phyloP scores from a whole-genome alignment of 2,797 vertebrate genomes.

The Coreius guichenoti region DNA sequence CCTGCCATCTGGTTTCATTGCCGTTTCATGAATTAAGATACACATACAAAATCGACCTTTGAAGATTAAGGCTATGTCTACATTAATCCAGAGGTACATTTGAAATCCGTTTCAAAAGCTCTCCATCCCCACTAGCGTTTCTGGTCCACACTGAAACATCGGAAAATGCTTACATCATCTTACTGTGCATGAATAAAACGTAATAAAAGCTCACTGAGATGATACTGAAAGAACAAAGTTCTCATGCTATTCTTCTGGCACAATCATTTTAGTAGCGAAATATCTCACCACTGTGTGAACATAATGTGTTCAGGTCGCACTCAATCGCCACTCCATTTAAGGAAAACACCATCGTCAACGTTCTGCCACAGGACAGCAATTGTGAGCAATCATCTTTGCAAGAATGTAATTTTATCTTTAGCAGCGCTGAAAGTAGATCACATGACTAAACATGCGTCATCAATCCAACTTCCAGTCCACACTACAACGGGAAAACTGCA shows the following conservation, averaged over 20 bases:
- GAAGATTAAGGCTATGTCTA: not conserved
- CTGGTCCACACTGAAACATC: not conserved
- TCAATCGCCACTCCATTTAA: not conserved
- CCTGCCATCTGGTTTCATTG: constrained; percentile 17
- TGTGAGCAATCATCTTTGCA: not conserved
- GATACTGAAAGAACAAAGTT: not conserved
- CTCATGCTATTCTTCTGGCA: not conserved
- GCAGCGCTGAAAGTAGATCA: not conserved
- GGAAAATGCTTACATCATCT: not conserved
- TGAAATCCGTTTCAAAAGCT: not conserved
- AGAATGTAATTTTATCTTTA: not conserved
- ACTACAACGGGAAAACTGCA: not conserved
- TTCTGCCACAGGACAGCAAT: not conserved
- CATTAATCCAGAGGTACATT: not conserved
- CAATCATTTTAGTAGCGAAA: not conserved
- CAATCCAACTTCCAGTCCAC: not conserved
- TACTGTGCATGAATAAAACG: not conserved
- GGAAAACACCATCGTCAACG: not conserved
- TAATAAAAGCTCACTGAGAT: not conserved
- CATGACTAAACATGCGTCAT: not conserved
- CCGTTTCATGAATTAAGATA: not conserved
- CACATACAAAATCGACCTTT: not conserved
- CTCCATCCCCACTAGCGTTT: not conserved
- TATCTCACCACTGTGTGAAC: not conserved
- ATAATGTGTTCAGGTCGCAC: not conserved